Evolutionary conservation across 2,888 invertebrate genomes (phyloP).

Genomic region (Venusia cambrica): DNA sequence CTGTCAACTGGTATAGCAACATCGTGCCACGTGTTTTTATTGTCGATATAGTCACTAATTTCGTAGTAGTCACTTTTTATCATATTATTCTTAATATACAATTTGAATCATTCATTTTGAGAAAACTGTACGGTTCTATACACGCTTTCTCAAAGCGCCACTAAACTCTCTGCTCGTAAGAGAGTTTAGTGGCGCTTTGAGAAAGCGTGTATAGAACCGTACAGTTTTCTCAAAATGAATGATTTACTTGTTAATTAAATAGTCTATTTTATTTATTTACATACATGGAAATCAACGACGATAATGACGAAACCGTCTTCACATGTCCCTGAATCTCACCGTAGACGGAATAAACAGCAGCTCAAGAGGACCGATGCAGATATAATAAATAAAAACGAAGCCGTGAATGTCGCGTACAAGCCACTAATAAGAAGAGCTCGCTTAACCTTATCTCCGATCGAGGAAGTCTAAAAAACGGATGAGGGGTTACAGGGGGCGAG

Average conservation of each 20-base stretch:
- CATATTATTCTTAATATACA: too few species aligned
- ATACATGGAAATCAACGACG: slow-evolving; percentile 1
- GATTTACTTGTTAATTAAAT: slow-evolving; percentile 41
- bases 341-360: slow-evolving; percentile 25
- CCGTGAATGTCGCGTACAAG: slow-evolving; percentile 64
- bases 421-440: slow-evolving; percentile 75
- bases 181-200: too few species aligned
- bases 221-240: too few species aligned
- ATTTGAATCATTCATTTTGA: too few species aligned
- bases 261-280: slow-evolving; percentile 28
- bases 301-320: slow-evolving; percentile 1
- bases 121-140: too few species aligned
- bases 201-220: too few species aligned
- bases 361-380: slow-evolving; percentile 33
- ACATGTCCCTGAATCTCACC: slow-evolving; percentile 10
- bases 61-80: too few species aligned
- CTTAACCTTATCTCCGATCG: slow-evolving; percentile 79
- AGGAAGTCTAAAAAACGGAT: slow-evolving; percentile 78
- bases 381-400: slow-evolving; percentile 60
- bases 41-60: too few species aligned
- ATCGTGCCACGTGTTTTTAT: too few species aligned
- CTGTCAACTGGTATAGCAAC: too few species aligned
- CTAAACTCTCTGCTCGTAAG: too few species aligned
- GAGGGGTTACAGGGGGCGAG: slow-evolving; percentile 48
- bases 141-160: too few species aligned